A percentile compares a stretch with the other conserved stretches of the same genome.
phyloP scores from a whole-genome alignment of 2,797 vertebrate genomes.

The Emydoidea blandingii region DNA sequence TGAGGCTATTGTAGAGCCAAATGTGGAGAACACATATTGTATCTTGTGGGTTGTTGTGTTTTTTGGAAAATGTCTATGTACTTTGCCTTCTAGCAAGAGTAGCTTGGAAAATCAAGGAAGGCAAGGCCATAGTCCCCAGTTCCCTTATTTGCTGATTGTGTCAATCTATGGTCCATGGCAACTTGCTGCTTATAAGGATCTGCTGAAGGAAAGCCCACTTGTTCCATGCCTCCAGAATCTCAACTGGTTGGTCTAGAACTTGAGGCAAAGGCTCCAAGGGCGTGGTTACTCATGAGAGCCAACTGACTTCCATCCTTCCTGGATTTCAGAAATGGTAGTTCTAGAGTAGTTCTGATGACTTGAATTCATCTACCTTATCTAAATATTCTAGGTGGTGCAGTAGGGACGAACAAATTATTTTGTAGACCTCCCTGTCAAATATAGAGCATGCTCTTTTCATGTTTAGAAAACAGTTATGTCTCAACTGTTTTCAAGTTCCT shows the following conservation, averaged over 20 bases:
- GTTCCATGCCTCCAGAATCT: neutral
- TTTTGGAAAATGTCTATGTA: neutral
- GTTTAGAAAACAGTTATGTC: neutral
- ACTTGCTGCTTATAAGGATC: neutral
- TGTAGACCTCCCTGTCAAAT: neutral
- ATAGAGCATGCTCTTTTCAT: too few species aligned
- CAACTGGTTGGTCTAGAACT: neutral
- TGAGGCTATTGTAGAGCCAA: neutral
- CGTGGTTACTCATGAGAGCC: neutral
- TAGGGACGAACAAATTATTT: neutral
- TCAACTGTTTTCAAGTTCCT: neutral
- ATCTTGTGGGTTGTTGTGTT: neutral
- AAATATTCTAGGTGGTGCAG: neutral
- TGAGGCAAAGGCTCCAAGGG: neutral
- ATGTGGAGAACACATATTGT: neutral
- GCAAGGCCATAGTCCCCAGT: neutral
- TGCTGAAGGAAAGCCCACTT: neutral
- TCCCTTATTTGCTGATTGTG: neutral
- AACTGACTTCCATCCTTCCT: neutral
- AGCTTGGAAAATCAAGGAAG: neutral
- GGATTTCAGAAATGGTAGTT: neutral
- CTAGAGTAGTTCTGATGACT: neutral
- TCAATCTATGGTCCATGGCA: neutral
- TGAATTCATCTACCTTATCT: too few species aligned
- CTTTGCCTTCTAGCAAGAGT: neutral